Base-by-base conservation (phyloP, 2,888 invertebrate species). In the Watsonalla binaria region DNA sequence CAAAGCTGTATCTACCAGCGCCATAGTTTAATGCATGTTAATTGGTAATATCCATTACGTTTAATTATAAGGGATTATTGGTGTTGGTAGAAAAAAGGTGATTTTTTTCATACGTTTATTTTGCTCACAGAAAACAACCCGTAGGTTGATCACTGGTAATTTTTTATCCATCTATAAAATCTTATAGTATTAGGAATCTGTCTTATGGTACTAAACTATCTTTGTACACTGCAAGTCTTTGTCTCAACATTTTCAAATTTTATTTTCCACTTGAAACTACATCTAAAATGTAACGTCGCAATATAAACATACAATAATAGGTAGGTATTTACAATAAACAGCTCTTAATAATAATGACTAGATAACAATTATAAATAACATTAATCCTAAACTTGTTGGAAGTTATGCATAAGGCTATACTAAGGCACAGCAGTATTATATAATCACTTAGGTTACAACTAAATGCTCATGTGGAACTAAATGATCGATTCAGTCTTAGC, bases 101-200 rank as follows among this genome's bases (percentile, higher is more conserved):
- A 4, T 37, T 49, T 57, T 56, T 53, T 59, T 42, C n/a, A 39
- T 50, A 54, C 49, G 46, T 51, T 63, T 61, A 62, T 80, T 24
- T 79, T 80, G 75, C 72, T 78, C 76, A 77, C 76, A 78, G 70
- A 70, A 37, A 60, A 68, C 76, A 80, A 78, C 79, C 75, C 61
- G 66, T 45, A 48, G 66, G 73, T 66, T 70, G 72, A 70, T 64
- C 61, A 69, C 72, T 75, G 81, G 70, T 76, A 62, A 68, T 61
- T 63, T 66, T 73, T 75, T 63, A 67, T 72, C 71, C 69, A 73
- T 70, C 64, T 74, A 57, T 72, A 72, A 71, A 75, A 74, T 76
- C 78, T 85, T 82, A 85, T 70, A 78, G 76, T 87, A 86, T 86
- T 90, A 90, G 90, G 90, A 90, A 90, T 90, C 86, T 86, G 62